phyloP scores from a whole-genome alignment of 2,113 vertebrate genomes.

The Rhadina sibilatrix region DNA sequence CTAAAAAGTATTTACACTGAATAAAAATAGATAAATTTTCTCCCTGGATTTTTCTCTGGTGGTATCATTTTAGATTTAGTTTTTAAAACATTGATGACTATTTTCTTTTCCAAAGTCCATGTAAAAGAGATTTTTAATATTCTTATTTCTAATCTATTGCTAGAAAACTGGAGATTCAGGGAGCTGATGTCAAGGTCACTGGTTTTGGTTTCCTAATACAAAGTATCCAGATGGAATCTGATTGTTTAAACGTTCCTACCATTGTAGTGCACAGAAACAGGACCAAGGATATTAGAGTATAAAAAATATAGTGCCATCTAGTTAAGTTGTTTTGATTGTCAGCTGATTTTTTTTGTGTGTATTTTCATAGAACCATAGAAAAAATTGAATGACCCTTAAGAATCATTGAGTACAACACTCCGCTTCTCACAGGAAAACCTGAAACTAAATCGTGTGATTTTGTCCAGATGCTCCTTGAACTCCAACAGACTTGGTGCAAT shows the following conservation, averaged over 20 bases:
- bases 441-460: background rate
- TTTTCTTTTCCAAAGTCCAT: background rate
- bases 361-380: background rate
- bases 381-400: background rate
- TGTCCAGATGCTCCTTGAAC: background rate
- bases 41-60: background rate
- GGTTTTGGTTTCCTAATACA: background rate
- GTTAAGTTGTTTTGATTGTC: background rate
- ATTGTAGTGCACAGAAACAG: background rate
- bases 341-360: background rate
- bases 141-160: background rate
- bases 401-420: background rate
- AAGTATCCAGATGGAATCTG: background rate
- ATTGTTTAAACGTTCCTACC: background rate
- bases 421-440: background rate
- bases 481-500: background rate
- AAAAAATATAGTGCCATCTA: background rate
- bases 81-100: background rate
- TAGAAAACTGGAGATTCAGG: background rate
- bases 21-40: background rate
- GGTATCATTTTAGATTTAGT: background rate
- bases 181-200: background rate
- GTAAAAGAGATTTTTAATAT: background rate
- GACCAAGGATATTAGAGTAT: background rate
- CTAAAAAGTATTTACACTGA: background rate